Conservation (phyloP, 2,888 invertebrate genomes). For the Acanthosepion esculentum region DNA sequence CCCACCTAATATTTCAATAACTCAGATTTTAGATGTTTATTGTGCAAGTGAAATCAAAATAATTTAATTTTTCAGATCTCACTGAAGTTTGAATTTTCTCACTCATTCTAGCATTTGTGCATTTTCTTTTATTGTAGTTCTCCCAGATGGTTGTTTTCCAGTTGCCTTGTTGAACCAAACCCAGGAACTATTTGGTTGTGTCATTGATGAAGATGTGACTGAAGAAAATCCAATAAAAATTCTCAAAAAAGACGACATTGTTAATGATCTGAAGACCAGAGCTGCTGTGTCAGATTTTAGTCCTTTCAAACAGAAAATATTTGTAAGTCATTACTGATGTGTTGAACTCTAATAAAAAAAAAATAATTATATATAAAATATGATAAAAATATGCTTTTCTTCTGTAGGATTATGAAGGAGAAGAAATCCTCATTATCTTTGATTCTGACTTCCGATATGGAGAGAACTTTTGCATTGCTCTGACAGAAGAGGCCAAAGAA, state of each 20-base stretch:
- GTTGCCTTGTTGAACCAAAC: constrained; percentile 73
- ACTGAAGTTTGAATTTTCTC: neutral
- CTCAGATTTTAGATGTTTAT: constrained; percentile 8
- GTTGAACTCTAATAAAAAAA: too few species aligned
- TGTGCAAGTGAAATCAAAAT: neutral
- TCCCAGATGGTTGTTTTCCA: constrained; percentile 71
- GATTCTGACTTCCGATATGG: constrained; percentile 74
- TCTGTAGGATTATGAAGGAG: constrained; percentile 71
- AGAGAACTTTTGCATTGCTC: constrained; percentile 74
- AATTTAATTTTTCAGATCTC: neutral
- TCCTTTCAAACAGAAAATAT: constrained; percentile 71
- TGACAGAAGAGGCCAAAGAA: constrained; percentile 73
- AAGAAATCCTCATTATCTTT: constrained; percentile 74
- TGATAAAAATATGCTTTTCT: neutral
- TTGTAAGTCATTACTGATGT: constrained; percentile 58
- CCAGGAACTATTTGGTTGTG: constrained; percentile 72
- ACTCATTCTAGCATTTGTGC: neutral
- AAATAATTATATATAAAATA: neutral
- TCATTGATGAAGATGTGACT: constrained; percentile 72
- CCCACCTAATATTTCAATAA: neutral
- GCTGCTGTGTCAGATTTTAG: constrained; percentile 74
- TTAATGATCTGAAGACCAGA: constrained; percentile 71
- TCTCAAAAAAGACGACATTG: constrained; percentile 71
- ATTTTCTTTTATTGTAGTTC: constrained; percentile 55
- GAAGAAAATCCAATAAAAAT: constrained; percentile 71